Percentiles rank a stretch among this genome's conserved stretches.
Evolutionary conservation across 1,140 invertebrate genomes (phyloP).

Genomic region (Bombyx mandarina): DNA sequence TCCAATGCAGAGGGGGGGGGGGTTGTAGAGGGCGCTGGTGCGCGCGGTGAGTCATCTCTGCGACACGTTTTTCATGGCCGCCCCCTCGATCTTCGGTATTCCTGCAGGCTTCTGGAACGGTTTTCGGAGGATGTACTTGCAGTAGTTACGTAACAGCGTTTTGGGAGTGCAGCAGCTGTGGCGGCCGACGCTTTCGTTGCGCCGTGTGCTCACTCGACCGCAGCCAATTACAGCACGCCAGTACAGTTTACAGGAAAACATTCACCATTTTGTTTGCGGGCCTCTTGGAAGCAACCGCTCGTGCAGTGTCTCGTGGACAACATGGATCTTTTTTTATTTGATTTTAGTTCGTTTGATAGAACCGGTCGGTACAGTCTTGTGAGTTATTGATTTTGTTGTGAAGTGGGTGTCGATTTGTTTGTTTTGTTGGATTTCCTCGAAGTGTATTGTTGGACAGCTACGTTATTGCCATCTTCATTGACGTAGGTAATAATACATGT

Average conservation of each 20-base stretch:
- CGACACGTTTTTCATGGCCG: slow-evolving; percentile 65
- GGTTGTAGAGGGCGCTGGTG: slow-evolving; percentile 50
- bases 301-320: slow-evolving; percentile 20
- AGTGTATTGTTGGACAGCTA: too few relatives aligned
- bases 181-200: slow-evolving; percentile 48
- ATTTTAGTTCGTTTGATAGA: slow-evolving; percentile 16
- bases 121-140: slow-evolving; percentile 48
- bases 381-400: slow-evolving; percentile 35
- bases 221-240: slow-evolving; percentile 48
- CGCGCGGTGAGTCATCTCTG: slow-evolving; percentile 62
- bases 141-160: slow-evolving; percentile 61
- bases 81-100: slow-evolving; percentile 49
- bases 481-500: too few relatives aligned
- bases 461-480: too few relatives aligned
- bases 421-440: not conserved
- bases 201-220: slow-evolving; percentile 47
- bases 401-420: slow-evolving; percentile 24
- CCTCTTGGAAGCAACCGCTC: slow-evolving; percentile 36
- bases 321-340: slow-evolving; percentile 21
- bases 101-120: slow-evolving; percentile 23
- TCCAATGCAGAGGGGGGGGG: slow-evolving; percentile 6
- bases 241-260: slow-evolving; percentile 60
- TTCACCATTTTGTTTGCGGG: slow-evolving; percentile 61
- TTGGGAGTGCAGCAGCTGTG: slow-evolving; percentile 50
- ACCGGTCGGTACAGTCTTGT: slow-evolving; percentile 14